phyloP scores from a whole-genome alignment of 2,888 invertebrate species.

The Mayetiola destructor region DNA sequence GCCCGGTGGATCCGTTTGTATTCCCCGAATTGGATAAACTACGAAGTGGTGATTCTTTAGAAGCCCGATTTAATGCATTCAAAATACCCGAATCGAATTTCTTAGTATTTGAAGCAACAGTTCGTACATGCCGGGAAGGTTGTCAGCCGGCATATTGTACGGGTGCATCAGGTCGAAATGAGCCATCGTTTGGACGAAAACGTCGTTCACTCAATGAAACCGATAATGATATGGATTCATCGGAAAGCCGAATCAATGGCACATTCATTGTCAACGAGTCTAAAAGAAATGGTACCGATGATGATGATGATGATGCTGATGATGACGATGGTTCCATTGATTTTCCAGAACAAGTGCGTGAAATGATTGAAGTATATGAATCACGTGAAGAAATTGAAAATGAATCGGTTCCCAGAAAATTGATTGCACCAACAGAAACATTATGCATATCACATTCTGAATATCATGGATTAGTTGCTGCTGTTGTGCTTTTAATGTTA shows the following conservation, averaged over 20 bases:
- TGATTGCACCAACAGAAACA: constrained; percentile 49
- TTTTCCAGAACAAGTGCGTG: constrained; percentile 62
- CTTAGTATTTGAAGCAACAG: constrained; percentile 83
- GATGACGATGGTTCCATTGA: constrained; percentile 21
- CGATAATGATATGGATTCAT: constrained; percentile 15
- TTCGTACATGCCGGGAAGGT: constrained; percentile 73
- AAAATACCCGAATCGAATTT: constrained; percentile 91
- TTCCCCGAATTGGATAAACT: constrained; percentile 81
- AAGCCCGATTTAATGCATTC: constrained; percentile 85
- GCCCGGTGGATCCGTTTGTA: constrained; percentile 81
- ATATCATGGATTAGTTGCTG: constrained; percentile 70
- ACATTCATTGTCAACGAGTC: constrained; percentile 22
- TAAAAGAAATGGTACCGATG: constrained; percentile 14
- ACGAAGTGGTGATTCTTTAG: constrained; percentile 70
- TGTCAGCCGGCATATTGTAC: constrained; percentile 84
- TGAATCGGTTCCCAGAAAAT: constrained; percentile 45
- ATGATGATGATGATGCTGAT: background rate
- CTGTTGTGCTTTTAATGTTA: constrained; percentile 59
- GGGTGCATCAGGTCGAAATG: constrained; percentile 60
- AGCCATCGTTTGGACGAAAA: constrained; percentile 66
- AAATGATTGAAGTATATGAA: constrained; percentile 82
- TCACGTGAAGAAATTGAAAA: constrained; percentile 56
- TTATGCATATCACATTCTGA: constrained; percentile 71
- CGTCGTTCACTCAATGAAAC: constrained; percentile 39
- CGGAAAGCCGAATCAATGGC: constrained; percentile 20